phyloP scores from a whole-genome alignment of 2,113 vertebrate genomes.

The Cynocephalus volans region DNA sequence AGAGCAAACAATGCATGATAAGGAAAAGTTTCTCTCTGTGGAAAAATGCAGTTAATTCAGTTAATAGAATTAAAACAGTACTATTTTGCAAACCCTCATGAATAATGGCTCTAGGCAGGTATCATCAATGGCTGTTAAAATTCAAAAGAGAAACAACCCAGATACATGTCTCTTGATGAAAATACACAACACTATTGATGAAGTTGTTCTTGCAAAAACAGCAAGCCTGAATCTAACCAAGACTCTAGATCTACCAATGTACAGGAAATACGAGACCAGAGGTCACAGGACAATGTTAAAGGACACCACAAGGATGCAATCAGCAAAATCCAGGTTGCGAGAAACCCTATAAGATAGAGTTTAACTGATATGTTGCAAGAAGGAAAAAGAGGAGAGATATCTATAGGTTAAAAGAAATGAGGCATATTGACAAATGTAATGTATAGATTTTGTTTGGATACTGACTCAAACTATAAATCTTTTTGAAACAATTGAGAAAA shows the following conservation, averaged over 20 bases:
- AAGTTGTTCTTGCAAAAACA: slow-evolving; percentile 25
- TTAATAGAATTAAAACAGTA: not conserved
- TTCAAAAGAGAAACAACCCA: slow-evolving; percentile 41
- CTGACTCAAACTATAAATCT: slow-evolving; percentile 14
- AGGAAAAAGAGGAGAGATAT: not conserved
- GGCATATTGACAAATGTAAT: not conserved
- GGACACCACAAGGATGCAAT: not conserved
- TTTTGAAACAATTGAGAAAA: not conserved
- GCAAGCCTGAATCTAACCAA: not conserved
- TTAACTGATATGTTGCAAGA: not conserved
- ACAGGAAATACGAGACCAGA: not conserved
- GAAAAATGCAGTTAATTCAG: slow-evolving; percentile 23
- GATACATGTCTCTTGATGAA: not conserved
- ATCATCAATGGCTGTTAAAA: slow-evolving; percentile 58
- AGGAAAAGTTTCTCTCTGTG: not conserved
- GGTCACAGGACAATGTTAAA: not conserved
- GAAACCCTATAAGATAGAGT: not conserved
- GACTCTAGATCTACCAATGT: not conserved
- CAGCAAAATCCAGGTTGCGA: not conserved
- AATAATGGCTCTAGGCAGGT: slow-evolving; percentile 17
- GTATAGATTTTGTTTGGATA: not conserved
- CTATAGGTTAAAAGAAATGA: not conserved
- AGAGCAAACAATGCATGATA: not conserved
- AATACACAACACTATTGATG: not conserved
- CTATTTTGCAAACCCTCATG: slow-evolving; percentile 22